Evolutionary conservation across 2,797 vertebrate genomes (phyloP), one percentile per base, ranked within the genome.

Genomic region (Phataginus tricuspis): DNA sequence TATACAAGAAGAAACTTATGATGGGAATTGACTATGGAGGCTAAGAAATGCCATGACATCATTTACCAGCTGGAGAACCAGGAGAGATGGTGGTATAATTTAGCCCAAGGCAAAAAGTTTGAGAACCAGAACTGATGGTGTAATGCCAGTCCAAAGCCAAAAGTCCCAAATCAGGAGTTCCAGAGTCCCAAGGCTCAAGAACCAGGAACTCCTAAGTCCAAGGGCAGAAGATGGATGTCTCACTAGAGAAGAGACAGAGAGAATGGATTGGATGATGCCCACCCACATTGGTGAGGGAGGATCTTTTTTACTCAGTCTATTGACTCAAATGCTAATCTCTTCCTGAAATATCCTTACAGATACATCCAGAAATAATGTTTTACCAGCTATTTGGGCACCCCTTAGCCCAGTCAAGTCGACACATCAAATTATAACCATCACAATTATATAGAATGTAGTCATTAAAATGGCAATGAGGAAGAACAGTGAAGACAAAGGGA

Each of bases 401-500:
- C 53, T 61, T 51, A 84, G 27, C 39, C 64, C 53, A 69, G 51
- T 69, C 16, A 80, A 27, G 25, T 4, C 16, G 64, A 78, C 42
- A 80, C 37, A 42, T 42, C 69, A 66, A 53, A 77, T 61, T 69
- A 45, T 45, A 61, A 94, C 53, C 71, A 85, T 69, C 61, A 51
- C 61, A 61, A 9, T 55, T 29, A 55, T 37, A 21, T 7, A 86
- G 39, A 93, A 37, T 15, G 16, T 23, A 57, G 63, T 39, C 74
- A 83, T 91, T 93, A 84, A 94, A 42, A 89, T 13, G 18, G 34
- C 84, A 90, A 7, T 34, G 42, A 51, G 25, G 31, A 93, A 83
- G 53, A 94, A 75, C 72, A 85, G 85, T 21, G 59, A 96, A 80
- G 42, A 90, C 14, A 13, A 5, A 8, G 53, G 19, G 51, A 90